Evolutionary conservation across 2,113 vertebrate genomes (phyloP).

Genomic region (Rhabdomys dilectus): DNA sequence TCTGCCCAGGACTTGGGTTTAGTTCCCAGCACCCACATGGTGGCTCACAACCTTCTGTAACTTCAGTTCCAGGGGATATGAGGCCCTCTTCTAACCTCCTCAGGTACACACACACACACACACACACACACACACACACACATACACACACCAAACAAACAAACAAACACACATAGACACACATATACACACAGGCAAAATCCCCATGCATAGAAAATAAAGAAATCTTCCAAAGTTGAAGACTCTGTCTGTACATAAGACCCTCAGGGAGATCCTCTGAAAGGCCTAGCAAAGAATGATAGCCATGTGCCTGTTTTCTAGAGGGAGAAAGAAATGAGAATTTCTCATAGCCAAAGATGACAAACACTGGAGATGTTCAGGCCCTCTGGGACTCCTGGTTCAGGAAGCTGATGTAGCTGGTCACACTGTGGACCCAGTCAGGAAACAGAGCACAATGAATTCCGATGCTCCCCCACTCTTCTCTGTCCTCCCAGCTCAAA

Average conservation of each 20-base stretch:
- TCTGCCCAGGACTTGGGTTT: background rate
- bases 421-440: background rate
- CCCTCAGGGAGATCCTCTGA: background rate
- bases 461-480: too few relatives aligned
- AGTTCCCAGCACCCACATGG: background rate
- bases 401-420: background rate
- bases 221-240: background rate
- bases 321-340: background rate
- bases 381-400: background rate
- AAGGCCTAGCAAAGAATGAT: background rate
- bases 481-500: background rate
- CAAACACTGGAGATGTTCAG: background rate
- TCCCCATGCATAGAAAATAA: background rate
- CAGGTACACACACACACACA: background rate
- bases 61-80: background rate
- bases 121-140: background rate
- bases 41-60: background rate
- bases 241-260: background rate
- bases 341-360: background rate
- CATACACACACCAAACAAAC: background rate
- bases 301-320: conserved; percentile 15
- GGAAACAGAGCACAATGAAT: background rate
- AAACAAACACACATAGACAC: background rate
- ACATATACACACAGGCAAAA: background rate
- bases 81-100: background rate